These are phyloP conservation scores for Lochmaea capreae DNA, from an alignment of 2,888 invertebrate species.

Conservation along the genomic window DNA sequence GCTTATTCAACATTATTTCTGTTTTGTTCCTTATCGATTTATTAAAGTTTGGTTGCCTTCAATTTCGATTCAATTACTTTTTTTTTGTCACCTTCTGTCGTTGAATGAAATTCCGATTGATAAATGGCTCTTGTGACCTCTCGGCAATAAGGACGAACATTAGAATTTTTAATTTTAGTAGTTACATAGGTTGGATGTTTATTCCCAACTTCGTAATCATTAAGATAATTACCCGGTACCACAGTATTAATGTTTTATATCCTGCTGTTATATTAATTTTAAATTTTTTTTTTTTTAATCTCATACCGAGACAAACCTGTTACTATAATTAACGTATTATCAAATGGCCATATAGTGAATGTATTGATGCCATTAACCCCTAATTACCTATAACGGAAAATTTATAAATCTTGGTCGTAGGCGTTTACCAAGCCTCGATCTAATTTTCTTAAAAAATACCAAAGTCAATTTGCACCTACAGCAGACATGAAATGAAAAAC, in stretches of 20 bases:
- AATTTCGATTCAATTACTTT: not conserved
- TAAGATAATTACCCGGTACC: not conserved
- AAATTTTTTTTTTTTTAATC: not conserved
- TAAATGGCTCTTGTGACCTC: conserved; percentile 1
- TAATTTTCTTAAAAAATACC: no score
- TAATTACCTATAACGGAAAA: not conserved
- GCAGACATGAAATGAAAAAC: no score
- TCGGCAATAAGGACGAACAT: conserved; percentile 1
- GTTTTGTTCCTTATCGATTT: not conserved
- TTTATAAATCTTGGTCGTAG: not conserved
- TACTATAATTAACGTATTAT: not conserved
- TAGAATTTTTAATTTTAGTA: not conserved
- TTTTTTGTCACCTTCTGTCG: not conserved
- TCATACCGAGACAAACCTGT: not conserved
- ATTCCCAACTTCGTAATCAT: not conserved
- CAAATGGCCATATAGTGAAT: not conserved
- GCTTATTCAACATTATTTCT: not conserved
- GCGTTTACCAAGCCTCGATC: not conserved
- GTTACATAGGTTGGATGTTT: not conserved
- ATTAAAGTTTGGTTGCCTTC: not conserved
- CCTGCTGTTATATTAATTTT: conserved; percentile 5
- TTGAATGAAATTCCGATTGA: not conserved
- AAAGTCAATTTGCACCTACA: no score
- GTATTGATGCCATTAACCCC: not conserved
- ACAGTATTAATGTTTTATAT: not conserved